A percentile compares a stretch with the other conserved stretches of the same genome.
These are phyloP conservation scores for Lochmaea capreae DNA, from an alignment of 2,888 invertebrate species.

Conservation along the genomic window DNA sequence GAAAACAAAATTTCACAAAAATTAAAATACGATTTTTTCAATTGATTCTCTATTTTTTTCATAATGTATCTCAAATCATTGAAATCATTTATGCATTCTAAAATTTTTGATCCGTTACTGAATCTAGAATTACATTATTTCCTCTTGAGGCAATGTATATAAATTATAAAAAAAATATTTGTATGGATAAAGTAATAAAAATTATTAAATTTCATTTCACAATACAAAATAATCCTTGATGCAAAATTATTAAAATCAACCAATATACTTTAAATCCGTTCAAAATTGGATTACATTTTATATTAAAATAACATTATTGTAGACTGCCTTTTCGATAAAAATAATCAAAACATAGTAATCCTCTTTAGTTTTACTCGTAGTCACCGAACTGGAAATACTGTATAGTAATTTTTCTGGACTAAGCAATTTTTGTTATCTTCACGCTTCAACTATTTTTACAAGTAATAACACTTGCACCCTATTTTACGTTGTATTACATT, in stretches of 20 bases:
- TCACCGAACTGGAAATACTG: not conserved
- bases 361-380: not conserved
- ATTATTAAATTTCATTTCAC: too few relatives aligned
- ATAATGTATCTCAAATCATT: too few relatives aligned
- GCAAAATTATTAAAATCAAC: not conserved
- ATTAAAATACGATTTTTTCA: too few relatives aligned
- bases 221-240: too few relatives aligned
- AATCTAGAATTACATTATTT: too few relatives aligned
- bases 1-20: too few relatives aligned
- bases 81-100: too few relatives aligned
- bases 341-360: not conserved
- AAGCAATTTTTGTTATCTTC: slow-evolving; percentile 43
- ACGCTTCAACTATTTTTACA: slow-evolving; percentile 38
- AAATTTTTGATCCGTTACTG: too few relatives aligned
- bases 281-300: not conserved
- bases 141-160: too few relatives aligned
- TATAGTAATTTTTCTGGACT: slow-evolving; percentile 30
- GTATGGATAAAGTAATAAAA: too few relatives aligned
- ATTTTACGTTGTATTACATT: slow-evolving; percentile 41
- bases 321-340: not conserved
- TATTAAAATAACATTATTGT: not conserved
- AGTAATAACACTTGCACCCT: slow-evolving; percentile 32
- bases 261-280: not conserved
- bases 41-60: too few relatives aligned
- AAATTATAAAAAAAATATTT: too few relatives aligned